phyloP scores from a whole-genome alignment of 2,113 vertebrate genomes.

The Australoheros scitulus region DNA sequence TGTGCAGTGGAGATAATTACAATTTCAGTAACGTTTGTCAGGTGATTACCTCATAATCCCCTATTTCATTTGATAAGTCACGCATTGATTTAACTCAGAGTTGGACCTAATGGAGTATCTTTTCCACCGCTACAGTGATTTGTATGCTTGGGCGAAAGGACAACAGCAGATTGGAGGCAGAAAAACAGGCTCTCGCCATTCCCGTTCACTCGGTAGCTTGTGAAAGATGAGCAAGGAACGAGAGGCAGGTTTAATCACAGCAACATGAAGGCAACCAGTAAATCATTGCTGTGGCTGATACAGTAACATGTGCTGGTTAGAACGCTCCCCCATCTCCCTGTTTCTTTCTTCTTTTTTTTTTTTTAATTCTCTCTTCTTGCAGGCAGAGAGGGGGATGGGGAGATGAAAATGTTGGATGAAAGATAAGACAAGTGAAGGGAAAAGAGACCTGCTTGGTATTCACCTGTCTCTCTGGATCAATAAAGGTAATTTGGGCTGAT shows the following conservation, averaged over 20 bases:
- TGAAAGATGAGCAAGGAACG: slow-evolving; percentile 58
- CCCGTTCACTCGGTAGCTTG: slow-evolving; percentile 26
- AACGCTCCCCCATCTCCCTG: slow-evolving; percentile 3
- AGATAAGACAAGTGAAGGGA: slow-evolving; percentile 58
- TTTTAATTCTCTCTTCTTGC: slow-evolving; percentile 8
- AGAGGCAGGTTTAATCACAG: slow-evolving; percentile 66
- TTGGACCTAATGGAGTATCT: slow-evolving; percentile 82
- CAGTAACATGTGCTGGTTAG: slow-evolving; percentile 38
- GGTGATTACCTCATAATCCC: slow-evolving; percentile 82
- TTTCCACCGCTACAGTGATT: slow-evolving; percentile 74
- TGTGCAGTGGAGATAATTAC: slow-evolving; percentile 78
- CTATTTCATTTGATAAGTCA: slow-evolving; percentile 83
- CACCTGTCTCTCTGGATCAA: slow-evolving; percentile 83
- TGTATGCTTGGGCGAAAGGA: slow-evolving; percentile 76
- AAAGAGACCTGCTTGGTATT: slow-evolving; percentile 77
- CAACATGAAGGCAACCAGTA: slow-evolving; percentile 57
- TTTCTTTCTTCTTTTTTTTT: slow-evolving; percentile 16
- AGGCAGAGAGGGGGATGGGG: slow-evolving; percentile 35
- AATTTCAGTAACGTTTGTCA: slow-evolving; percentile 79
- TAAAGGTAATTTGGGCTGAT: slow-evolving; percentile 81
- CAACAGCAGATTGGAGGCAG: slow-evolving; percentile 72
- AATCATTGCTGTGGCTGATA: slow-evolving; percentile 58
- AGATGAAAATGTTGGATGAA: slow-evolving; percentile 43
- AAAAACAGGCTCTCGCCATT: slow-evolving; percentile 69
- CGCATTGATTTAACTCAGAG: slow-evolving; percentile 79